Conservation (phyloP, 2,797 vertebrate genomes). For the Notolabrus celidotus region DNA sequence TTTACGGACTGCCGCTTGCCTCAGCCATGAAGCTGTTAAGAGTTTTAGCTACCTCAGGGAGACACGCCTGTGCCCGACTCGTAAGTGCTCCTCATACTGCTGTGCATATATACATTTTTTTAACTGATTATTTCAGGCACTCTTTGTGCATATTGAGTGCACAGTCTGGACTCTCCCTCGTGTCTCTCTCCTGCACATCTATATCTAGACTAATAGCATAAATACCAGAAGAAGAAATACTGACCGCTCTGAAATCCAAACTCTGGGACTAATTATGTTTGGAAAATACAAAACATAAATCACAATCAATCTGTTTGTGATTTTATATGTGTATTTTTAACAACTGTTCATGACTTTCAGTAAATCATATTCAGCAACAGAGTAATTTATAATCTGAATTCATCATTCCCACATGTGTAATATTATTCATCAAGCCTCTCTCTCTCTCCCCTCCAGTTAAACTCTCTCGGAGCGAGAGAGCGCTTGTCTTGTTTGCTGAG, state of each 20-base stretch:
- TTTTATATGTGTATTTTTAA: background rate
- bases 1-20: slow-evolving; percentile 89
- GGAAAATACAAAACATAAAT: background rate
- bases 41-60: slow-evolving; percentile 91
- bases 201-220: background rate
- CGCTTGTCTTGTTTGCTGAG: slow-evolving; percentile 89
- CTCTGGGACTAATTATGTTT: background rate
- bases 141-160: too few relatives aligned
- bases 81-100: slow-evolving; percentile 72
- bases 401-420: background rate
- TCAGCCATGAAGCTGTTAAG: slow-evolving; percentile 93
- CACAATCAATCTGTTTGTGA: background rate
- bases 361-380: background rate
- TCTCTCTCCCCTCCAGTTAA: slow-evolving; percentile 81
- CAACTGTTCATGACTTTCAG: background rate
- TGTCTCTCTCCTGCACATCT: background rate
- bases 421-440: background rate
- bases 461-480: slow-evolving; percentile 86
- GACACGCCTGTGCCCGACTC: slow-evolving; percentile 92
- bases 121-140: too few relatives aligned
- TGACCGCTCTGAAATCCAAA: background rate
- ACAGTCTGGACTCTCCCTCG: too few relatives aligned
- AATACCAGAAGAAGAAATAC: background rate
- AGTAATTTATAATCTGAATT: background rate
- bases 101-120: background rate